Evolutionary conservation across 2,888 invertebrate genomes (phyloP).

Genomic region (Deilephila elpenor): DNA sequence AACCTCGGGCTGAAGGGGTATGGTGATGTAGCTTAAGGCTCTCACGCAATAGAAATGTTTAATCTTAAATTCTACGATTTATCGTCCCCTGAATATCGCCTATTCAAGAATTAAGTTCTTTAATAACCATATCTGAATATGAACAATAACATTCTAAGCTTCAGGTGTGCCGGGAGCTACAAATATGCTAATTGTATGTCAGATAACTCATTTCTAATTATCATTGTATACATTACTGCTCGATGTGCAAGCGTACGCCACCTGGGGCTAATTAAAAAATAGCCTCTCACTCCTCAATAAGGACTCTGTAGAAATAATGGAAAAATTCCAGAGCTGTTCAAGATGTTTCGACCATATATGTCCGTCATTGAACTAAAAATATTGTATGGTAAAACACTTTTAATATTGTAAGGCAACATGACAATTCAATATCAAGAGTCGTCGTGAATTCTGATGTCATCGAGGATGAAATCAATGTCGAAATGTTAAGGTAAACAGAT

Average conservation of each 20-base stretch:
- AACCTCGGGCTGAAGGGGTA: too few species aligned
- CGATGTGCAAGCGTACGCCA: background rate
- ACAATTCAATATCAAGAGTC: background rate
- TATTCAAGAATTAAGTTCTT: background rate
- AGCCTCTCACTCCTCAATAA: background rate
- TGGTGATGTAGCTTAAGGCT: too few species aligned
- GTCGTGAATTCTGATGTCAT: background rate
- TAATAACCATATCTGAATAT: background rate
- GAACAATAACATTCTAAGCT: background rate
- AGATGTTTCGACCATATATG: too few species aligned
- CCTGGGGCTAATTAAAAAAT: slow-evolving; percentile 17
- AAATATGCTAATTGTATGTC: background rate
- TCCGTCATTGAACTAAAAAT: too few species aligned
- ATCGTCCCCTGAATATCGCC: too few species aligned
- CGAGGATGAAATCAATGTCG: background rate
- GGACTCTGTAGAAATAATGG: background rate
- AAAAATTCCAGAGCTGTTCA: background rate
- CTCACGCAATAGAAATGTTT: too few species aligned
- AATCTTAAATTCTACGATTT: too few species aligned
- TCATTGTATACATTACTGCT: slow-evolving; percentile 1
- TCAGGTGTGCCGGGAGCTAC: background rate
- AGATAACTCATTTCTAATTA: slow-evolving; percentile 17
- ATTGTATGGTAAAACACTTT: too few species aligned
- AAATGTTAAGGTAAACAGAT: slow-evolving; percentile 18
- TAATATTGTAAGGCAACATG: too few species aligned